Conservation (phyloP, 2,113 vertebrate genomes). For the Eptesicus fuscus region DNA sequence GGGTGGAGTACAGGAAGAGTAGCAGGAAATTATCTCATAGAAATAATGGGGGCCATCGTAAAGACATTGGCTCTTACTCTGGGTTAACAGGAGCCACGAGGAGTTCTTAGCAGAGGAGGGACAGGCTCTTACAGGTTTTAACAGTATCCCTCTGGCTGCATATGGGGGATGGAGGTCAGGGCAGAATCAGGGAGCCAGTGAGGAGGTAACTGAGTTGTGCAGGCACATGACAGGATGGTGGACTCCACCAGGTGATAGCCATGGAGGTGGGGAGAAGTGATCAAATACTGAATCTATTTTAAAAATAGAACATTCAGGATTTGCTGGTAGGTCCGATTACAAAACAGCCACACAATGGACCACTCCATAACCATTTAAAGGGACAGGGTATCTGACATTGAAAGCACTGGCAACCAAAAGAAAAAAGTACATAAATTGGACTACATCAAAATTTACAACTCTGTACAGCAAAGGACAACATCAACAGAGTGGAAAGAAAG, state of each 20-base stretch:
- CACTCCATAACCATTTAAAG: background rate
- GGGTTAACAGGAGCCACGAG: background rate
- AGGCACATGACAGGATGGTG: background rate
- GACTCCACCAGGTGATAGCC: background rate
- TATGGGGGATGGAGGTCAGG: background rate
- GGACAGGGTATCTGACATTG: background rate
- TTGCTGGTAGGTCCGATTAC: background rate
- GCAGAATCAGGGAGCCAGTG: background rate
- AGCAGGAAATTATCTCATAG: background rate
- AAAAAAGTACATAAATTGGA: background rate
- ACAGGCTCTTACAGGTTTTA: background rate
- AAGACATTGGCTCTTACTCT: background rate
- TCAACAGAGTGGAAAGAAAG: background rate
- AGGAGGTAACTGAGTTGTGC: background rate
- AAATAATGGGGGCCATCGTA: background rate
- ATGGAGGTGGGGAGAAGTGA: fast-evolving
- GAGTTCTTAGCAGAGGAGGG: background rate
- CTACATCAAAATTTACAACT: background rate
- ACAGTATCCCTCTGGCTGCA: background rate
- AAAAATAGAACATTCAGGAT: background rate
- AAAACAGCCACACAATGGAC: background rate
- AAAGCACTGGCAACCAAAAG: background rate
- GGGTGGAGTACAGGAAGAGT: background rate
- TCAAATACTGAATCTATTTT: background rate
- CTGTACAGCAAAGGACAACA: background rate